Base-by-base conservation (phyloP, 2,797 vertebrate genomes). In the Sebastolobus altivelis region DNA sequence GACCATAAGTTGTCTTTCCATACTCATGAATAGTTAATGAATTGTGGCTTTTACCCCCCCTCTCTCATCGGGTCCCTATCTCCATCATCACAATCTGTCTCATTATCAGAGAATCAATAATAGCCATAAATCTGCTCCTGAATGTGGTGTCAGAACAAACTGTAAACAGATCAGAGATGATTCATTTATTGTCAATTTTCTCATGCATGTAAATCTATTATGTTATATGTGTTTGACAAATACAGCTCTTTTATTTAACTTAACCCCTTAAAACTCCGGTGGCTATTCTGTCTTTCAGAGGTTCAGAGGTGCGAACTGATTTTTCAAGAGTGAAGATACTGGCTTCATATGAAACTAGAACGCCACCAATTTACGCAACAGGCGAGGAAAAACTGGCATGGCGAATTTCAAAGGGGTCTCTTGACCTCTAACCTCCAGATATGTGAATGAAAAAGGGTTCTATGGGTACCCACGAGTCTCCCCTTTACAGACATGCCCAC, bases 21-120 rank as follows among this genome's bases (percentile, higher is more conserved):
- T 82, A 76, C 79, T 93, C 88, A 94, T 95, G 87, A 91, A 95
- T 95, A 91, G 38, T 94, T 95, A 90, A 95, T 94, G 87, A 90
- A 20, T 75, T 81, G 75, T 82, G 86, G 75, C 67, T 75, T 75
- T 55, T 46, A 46, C 43, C 29, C 27, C 27, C 38, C 6, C 18
- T 5, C 74, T 71, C 80, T 77, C 54, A 59, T 46, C 22, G 1
- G 70, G 40, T 83, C 77, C 75, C 81, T 77, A 67, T 79, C 75
- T 58, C 77, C 80, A 83, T 85, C 79, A 70, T 83, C 87, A 73
- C 86, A 90, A 86, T 87, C 81, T 81, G 79, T 75, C 81, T 94
- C 88, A 87, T 86, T 83, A 93, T 84, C 14, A 68, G 22, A 80
- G 52, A 83, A 92, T 95, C 91, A 85, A 95, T 94, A 90, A 56